These are phyloP conservation scores for Adelphocoris suturalis DNA, from an alignment of 2,888 invertebrate species.

Conservation along the genomic window DNA sequence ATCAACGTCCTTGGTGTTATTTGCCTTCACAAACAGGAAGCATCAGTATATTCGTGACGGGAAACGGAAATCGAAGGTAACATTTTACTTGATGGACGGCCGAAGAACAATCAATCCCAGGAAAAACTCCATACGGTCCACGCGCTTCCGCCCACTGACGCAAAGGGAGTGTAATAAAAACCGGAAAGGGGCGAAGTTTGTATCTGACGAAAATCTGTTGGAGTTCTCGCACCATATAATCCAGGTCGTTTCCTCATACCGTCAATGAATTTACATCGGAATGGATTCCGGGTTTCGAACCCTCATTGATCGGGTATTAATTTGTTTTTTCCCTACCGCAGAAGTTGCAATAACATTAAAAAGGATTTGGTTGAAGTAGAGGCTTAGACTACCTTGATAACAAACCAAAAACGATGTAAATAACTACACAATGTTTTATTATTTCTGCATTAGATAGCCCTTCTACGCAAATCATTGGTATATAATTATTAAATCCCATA, in stretches of 20 bases:
- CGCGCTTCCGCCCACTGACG: neutral
- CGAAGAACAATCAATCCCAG: constrained; percentile 19
- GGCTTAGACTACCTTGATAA: no score
- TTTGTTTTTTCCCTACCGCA: no score
- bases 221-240: constrained; percentile 14
- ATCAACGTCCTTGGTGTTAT: no score
- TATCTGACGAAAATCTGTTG: constrained; percentile 21
- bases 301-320: no score
- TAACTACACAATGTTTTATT: no score
- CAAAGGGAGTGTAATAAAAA: neutral
- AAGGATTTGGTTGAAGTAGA: no score
- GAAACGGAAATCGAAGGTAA: constrained; percentile 20
- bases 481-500: no score
- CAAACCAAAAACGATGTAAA: no score
- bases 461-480: no score
- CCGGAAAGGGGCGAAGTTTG: constrained; percentile 39
- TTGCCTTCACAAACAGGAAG: neutral
- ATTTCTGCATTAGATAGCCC: no score
- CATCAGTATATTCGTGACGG: neutral
- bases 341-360: no score
- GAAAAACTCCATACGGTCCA: constrained; percentile 28
- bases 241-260: neutral
- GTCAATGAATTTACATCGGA: neutral
- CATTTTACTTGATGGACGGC: constrained; percentile 25
- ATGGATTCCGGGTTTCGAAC: neutral